phyloP scores from a whole-genome alignment of 2,113 vertebrate species.

The Eudorcas thomsonii region DNA sequence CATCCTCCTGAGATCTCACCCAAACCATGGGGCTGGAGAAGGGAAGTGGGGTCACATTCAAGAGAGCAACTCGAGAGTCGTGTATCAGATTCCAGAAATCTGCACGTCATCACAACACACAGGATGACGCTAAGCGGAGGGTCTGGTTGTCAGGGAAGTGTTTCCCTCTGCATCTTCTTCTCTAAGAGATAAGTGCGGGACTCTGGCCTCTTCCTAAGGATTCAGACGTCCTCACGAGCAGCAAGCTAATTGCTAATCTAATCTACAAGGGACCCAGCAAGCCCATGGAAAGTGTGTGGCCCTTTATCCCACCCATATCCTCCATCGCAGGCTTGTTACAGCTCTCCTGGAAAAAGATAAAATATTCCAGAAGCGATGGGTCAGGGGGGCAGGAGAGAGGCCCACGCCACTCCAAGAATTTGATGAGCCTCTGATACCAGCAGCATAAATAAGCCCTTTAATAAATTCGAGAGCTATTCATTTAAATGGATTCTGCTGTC shows the following conservation, averaged over 20 bases:
- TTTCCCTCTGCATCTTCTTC: background rate
- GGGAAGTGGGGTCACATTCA: background rate
- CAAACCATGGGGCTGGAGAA: background rate
- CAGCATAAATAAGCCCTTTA: slow-evolving; percentile 70
- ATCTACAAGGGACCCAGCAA: background rate
- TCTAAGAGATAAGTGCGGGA: background rate
- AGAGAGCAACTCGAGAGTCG: background rate
- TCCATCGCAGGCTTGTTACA: background rate
- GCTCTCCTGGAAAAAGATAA: background rate
- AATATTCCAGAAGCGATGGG: background rate
- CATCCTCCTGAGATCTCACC: background rate
- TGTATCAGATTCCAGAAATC: background rate
- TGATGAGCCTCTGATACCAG: background rate
- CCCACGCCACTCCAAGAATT: slow-evolving; percentile 8
- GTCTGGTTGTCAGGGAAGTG: background rate
- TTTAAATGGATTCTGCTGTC: slow-evolving; percentile 75
- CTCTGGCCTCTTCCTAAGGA: background rate
- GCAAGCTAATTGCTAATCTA: background rate
- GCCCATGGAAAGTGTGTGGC: background rate
- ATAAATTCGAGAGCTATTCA: slow-evolving; percentile 78
- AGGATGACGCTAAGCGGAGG: fast-evolving
- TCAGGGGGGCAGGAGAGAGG: background rate
- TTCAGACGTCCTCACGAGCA: background rate
- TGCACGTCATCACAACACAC: background rate
- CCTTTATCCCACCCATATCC: background rate